phyloP scores from a whole-genome alignment of 2,888 invertebrate genomes.

The Lagria hirta region DNA sequence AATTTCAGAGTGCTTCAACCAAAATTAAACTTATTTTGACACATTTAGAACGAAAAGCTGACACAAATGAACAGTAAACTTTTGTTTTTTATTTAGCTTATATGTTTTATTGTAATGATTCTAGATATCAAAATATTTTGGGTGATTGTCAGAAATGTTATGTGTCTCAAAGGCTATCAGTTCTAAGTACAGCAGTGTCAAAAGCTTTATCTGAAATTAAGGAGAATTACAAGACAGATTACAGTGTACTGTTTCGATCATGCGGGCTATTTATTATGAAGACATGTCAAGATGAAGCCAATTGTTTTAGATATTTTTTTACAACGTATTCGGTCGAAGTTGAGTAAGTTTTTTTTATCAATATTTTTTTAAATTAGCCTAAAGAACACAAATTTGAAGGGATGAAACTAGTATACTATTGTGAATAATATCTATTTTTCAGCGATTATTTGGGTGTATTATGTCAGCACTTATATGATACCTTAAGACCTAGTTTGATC shows the following conservation, averaged over 20 bases:
- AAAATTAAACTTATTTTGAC: conserved; percentile 79
- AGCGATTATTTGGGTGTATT: conserved; percentile 81
- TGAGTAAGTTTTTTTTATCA: conserved; percentile 55
- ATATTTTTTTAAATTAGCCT: conserved; percentile 6
- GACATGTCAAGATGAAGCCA: conserved; percentile 92
- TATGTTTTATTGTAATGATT: too few relatives aligned
- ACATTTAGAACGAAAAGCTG: conserved; percentile 77
- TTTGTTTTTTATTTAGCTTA: not conserved
- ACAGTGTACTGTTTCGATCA: conserved; percentile 81
- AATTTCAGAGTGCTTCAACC: conserved; percentile 90
- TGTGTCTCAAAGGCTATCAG: conserved; percentile 65
- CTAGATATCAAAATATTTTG: conserved; percentile 66
- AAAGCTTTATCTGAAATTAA: conserved; percentile 69
- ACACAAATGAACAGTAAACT: conserved; percentile 70
- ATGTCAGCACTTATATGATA: conserved; percentile 88
- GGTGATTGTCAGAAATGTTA: conserved; percentile 83
- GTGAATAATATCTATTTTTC: conserved; percentile 33
- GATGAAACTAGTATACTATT: too few relatives aligned
- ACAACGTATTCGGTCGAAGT: conserved; percentile 65
- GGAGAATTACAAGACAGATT: conserved; percentile 67
- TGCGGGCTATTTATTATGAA: conserved; percentile 90
- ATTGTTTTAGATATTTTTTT: conserved; percentile 91
- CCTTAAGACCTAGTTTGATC: conserved; percentile 88
- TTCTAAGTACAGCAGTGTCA: conserved; percentile 71
- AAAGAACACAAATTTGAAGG: too few relatives aligned